Conservation (phyloP, 2,113 vertebrate genomes). For the Etheostoma spectabile region DNA sequence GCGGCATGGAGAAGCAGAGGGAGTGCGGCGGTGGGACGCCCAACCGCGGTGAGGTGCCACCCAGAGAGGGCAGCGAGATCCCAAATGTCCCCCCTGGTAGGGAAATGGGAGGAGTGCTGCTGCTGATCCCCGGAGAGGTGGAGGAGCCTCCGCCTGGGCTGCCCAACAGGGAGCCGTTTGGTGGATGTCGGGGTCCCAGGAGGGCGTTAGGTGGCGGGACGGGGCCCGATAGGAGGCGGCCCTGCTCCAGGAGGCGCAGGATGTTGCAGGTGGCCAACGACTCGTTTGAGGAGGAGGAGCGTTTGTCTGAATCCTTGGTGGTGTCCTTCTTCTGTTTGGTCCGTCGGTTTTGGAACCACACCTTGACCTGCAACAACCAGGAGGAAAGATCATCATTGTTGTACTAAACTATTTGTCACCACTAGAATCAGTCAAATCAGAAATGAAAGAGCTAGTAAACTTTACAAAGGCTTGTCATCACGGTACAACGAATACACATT, state of each 20-base stretch:
- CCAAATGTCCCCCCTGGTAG: constrained; percentile 79
- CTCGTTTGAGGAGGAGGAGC: constrained; percentile 85
- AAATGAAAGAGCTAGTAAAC: neutral
- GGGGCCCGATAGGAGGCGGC: constrained; percentile 88
- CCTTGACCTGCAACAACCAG: constrained; percentile 88
- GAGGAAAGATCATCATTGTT: neutral
- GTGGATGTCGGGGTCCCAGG: constrained; percentile 74
- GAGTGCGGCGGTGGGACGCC: constrained; percentile 80
- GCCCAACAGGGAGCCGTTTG: constrained; percentile 81
- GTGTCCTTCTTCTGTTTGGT: constrained; percentile 99
- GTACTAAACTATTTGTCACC: neutral
- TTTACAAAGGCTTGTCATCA: neutral
- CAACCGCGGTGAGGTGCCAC: constrained; percentile 77
- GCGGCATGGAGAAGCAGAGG: constrained; percentile 87
- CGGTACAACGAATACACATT: neutral
- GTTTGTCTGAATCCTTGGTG: constrained; percentile 93
- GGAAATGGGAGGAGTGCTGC: constrained; percentile 76
- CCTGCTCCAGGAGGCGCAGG: constrained; percentile 93
- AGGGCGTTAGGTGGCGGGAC: constrained; percentile 84
- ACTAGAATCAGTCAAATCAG: neutral
- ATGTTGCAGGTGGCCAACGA: constrained; percentile 95
- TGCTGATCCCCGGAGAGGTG: constrained; percentile 80
- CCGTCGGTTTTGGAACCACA: constrained; percentile 97
- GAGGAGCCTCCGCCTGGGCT: constrained; percentile 83
- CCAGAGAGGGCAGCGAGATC: constrained; percentile 83